Evolutionary conservation across 2,888 invertebrate species (phyloP).

Genomic region (Heliothis peltigera): DNA sequence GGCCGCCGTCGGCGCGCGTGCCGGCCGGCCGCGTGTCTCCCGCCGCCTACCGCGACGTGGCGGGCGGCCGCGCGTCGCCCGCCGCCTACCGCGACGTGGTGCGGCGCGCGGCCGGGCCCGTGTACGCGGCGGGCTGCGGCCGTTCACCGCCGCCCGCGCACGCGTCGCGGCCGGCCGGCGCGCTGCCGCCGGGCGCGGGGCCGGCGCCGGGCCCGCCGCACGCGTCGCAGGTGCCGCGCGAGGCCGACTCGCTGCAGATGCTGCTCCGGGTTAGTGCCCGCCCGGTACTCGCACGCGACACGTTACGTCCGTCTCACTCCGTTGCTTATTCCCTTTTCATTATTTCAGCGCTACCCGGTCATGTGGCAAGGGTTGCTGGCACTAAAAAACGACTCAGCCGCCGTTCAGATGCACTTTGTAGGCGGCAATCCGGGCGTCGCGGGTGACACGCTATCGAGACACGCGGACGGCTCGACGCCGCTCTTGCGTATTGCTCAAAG

Average conservation of each 20-base stretch:
- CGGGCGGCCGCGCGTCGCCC: slow-evolving; percentile 41
- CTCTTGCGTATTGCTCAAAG: slow-evolving; percentile 98
- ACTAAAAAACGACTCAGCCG: slow-evolving; percentile 98
- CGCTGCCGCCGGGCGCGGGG: slow-evolving; percentile 49
- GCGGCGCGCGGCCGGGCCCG: slow-evolving; percentile 80
- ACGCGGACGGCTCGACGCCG: slow-evolving; percentile 95
- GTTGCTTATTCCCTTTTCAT: slow-evolving; percentile 5
- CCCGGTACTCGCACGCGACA: not conserved
- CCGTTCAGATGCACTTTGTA: slow-evolving; percentile 99
- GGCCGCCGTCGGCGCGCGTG: slow-evolving; percentile 90
- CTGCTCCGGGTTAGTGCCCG: slow-evolving; percentile 91
- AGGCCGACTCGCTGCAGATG: slow-evolving; percentile 95
- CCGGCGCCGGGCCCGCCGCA: slow-evolving; percentile 90
- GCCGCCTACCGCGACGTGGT: slow-evolving; percentile 73
- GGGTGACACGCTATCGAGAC: slow-evolving; percentile 95
- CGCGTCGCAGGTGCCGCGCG: slow-evolving; percentile 93
- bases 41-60: slow-evolving; percentile 85
- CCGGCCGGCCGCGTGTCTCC: slow-evolving; percentile 85
- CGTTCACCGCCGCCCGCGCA: slow-evolving; percentile 69
- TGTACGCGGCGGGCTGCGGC: slow-evolving; percentile 31
- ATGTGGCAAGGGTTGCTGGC: slow-evolving; percentile 99
- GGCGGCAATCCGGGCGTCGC: slow-evolving; percentile 98
- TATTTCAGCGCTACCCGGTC: slow-evolving; percentile 95
- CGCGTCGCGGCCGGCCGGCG: slow-evolving; percentile 45
- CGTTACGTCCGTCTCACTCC: not conserved